Conservation (phyloP, 2,888 invertebrate genomes). For the Druceiella hillmani region DNA sequence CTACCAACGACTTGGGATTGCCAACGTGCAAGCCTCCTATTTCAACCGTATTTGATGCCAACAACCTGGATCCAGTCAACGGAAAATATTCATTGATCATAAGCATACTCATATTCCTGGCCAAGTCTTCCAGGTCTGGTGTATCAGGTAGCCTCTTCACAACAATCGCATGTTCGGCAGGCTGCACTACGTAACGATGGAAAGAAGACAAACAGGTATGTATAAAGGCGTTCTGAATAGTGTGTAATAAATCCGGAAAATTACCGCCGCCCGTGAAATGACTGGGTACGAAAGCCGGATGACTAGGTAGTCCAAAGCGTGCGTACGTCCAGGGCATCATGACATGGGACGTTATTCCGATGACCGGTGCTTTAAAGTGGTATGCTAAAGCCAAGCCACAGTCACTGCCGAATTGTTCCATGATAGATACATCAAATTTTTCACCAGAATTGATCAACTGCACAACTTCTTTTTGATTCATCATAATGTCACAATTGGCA, state of each 20-base stretch:
- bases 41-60: slow-evolving; percentile 52
- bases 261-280: slow-evolving; percentile 36
- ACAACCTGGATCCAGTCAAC: slow-evolving; percentile 47
- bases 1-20: slow-evolving; percentile 29
- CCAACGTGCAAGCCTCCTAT: slow-evolving; percentile 52
- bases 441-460: slow-evolving; percentile 27
- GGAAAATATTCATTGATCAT: slow-evolving; percentile 58
- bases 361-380: slow-evolving; percentile 41
- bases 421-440: slow-evolving; percentile 42
- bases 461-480: slow-evolving; percentile 31
- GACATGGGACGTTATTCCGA: slow-evolving; percentile 48
- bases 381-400: slow-evolving; percentile 39
- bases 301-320: slow-evolving; percentile 43
- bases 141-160: slow-evolving; percentile 36
- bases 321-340: slow-evolving; percentile 44
- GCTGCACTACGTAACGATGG: slow-evolving; percentile 6
- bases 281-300: slow-evolving; percentile 43
- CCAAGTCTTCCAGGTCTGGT: slow-evolving; percentile 40
- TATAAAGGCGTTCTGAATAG: slow-evolving; percentile 28
- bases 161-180: slow-evolving; percentile 29
- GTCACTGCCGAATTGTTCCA: slow-evolving; percentile 44
- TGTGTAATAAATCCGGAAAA: slow-evolving; percentile 30
- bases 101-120: slow-evolving; percentile 46
- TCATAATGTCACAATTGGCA: slow-evolving; percentile 31
- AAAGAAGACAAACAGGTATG: no score